Conservation (phyloP, 2,797 vertebrate species). For the Taeniopygia guttata region DNA sequence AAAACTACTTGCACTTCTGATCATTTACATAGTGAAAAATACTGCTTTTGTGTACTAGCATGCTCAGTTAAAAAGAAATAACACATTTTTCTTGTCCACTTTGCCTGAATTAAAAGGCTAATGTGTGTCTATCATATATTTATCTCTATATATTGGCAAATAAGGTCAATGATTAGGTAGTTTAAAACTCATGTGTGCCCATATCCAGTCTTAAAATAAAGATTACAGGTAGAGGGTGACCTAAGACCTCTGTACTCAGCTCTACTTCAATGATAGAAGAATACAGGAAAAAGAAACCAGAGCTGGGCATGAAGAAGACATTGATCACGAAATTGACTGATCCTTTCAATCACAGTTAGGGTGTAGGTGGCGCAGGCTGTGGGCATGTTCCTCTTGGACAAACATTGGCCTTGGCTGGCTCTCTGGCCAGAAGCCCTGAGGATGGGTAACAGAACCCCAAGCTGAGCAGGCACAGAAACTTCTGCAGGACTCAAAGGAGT, state of each 20-base stretch:
- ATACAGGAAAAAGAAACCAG: background rate
- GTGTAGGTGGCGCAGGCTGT: rapidly evolving
- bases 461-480: rapidly evolving
- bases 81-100: background rate
- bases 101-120: background rate
- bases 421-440: background rate
- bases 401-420: background rate
- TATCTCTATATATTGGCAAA: background rate
- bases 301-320: background rate
- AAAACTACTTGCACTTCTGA: background rate
- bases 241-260: background rate
- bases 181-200: background rate
- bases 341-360: background rate
- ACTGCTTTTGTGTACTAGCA: background rate
- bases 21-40: background rate
- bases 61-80: background rate
- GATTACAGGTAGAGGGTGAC: background rate
- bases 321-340: background rate
- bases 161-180: background rate
- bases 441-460: background rate
- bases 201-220: background rate
- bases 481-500: background rate
- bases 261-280: background rate
- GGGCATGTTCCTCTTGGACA: rapidly evolving
- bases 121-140: background rate